These are phyloP conservation scores for Trematomus loennbergii DNA, from an alignment of 2,113 vertebrate species.

Conservation along the genomic window DNA sequence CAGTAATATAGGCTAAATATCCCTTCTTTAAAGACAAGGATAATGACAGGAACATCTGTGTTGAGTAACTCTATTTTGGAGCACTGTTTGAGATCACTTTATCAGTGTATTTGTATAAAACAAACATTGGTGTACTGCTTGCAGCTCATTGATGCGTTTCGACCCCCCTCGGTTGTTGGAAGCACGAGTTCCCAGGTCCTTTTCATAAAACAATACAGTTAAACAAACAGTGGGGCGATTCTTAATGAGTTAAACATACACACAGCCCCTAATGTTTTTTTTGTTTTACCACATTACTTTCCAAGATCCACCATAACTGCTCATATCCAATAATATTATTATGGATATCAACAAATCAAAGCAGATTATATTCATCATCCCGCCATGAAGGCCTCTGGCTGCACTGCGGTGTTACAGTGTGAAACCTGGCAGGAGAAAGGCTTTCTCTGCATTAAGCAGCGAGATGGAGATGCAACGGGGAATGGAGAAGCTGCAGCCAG, in stretches of 20 bases:
- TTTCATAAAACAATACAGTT: constrained; percentile 15
- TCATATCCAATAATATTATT: constrained; percentile 48
- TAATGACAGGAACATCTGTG: background rate
- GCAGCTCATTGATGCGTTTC: constrained; percentile 10
- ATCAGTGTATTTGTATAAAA: constrained; percentile 20
- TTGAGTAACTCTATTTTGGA: constrained; percentile 6
- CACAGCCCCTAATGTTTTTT: constrained; percentile 31
- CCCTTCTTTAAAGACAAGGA: background rate
- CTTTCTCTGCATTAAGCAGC: constrained; percentile 43
- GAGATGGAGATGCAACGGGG: constrained; percentile 10
- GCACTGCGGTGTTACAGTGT: constrained; percentile 39
- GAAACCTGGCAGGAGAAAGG: constrained; percentile 51
- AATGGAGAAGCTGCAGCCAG: constrained; percentile 33
- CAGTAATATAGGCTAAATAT: background rate
- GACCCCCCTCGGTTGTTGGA: constrained; percentile 23
- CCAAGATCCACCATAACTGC: constrained; percentile 39
- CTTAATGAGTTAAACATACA: constrained; percentile 24
- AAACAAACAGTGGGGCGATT: constrained; percentile 24
- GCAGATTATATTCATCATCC: constrained; percentile 30
- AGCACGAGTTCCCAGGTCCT: constrained; percentile 14
- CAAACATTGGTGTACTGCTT: background rate
- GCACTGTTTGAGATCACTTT: background rate
- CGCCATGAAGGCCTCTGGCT: constrained; percentile 27
- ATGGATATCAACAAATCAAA: constrained; percentile 54
- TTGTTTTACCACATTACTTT: constrained; percentile 3